Percentiles rank a stretch among this genome's conserved stretches.
phyloP scores from a whole-genome alignment of 2,113 vertebrate species.

The Clupea harengus region DNA sequence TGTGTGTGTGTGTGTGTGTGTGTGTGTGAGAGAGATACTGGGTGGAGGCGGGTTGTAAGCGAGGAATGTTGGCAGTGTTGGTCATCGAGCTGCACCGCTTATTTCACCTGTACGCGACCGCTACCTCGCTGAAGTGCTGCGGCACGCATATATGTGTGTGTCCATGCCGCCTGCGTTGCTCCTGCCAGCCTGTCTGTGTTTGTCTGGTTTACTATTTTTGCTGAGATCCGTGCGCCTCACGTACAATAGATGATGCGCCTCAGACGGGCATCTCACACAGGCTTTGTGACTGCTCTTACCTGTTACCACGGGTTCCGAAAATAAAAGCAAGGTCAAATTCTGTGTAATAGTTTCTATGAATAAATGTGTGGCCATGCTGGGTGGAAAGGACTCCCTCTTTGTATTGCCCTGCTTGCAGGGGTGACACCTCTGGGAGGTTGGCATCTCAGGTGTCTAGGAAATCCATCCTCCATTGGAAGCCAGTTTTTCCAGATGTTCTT shows the following conservation, averaged over 20 bases:
- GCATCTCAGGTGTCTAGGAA: background rate
- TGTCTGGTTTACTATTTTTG: no score
- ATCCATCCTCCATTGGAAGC: background rate
- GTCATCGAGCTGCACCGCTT: no score
- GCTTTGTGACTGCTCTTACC: no score
- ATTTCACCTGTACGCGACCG: no score
- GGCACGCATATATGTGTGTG: no score
- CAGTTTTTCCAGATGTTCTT: background rate
- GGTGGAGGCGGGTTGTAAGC: background rate
- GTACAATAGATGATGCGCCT: no score
- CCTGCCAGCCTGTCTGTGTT: no score
- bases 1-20: conserved; percentile 1
- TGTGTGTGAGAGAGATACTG: conserved; percentile 17
- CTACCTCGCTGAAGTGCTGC: no score
- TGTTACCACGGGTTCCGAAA: no score
- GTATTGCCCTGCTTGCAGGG: conserved; percentile 52
- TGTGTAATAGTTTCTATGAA: conserved; percentile 74
- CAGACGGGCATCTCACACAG: no score
- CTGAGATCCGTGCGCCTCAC: no score
- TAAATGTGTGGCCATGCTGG: conserved; percentile 60
- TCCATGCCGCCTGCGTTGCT: no score
- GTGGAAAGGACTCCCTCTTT: conserved; percentile 44
- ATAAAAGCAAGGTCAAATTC: conserved; percentile 45
- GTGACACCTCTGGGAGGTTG: background rate
- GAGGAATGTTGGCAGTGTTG: background rate